These are phyloP conservation scores for Synchiropus splendidus DNA, from an alignment of 2,113 vertebrate species.

Conservation along the genomic window DNA sequence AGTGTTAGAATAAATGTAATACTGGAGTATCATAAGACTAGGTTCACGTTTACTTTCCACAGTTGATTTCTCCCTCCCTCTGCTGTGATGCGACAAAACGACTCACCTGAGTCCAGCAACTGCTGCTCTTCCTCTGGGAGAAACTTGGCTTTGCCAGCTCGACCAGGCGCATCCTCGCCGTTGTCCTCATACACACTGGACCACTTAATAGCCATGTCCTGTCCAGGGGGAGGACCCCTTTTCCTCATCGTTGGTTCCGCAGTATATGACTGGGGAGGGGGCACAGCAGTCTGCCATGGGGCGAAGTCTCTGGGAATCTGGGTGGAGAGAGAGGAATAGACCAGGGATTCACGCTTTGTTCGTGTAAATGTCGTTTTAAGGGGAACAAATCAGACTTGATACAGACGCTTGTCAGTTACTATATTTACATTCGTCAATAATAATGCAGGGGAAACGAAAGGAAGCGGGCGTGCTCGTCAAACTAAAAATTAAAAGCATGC, in stretches of 20 bases:
- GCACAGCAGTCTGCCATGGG: slow-evolving; percentile 82
- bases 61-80: too few relatives aligned
- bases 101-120: slow-evolving; percentile 64
- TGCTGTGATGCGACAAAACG: too few relatives aligned
- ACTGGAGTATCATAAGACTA: too few relatives aligned
- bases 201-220: slow-evolving; percentile 98
- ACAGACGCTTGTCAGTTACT: too few relatives aligned
- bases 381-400: too few relatives aligned
- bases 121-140: slow-evolving; percentile 68
- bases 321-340: neutral
- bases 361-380: too few relatives aligned
- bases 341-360: neutral
- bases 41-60: too few relatives aligned
- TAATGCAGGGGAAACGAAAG: too few relatives aligned
- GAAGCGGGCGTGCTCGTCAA: too few relatives aligned
- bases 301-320: slow-evolving; percentile 85
- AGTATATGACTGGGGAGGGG: slow-evolving; percentile 78
- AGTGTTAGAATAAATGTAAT: too few relatives aligned
- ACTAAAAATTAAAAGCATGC: too few relatives aligned
- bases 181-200: slow-evolving; percentile 96
- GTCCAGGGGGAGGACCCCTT: slow-evolving; percentile 75
- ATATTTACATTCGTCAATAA: too few relatives aligned
- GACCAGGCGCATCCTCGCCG: slow-evolving; percentile 81
- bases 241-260: slow-evolving; percentile 74
- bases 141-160: slow-evolving; percentile 59